Evolutionary conservation across 1,140 invertebrate genomes (phyloP).

Genomic region (Samia ricini): DNA sequence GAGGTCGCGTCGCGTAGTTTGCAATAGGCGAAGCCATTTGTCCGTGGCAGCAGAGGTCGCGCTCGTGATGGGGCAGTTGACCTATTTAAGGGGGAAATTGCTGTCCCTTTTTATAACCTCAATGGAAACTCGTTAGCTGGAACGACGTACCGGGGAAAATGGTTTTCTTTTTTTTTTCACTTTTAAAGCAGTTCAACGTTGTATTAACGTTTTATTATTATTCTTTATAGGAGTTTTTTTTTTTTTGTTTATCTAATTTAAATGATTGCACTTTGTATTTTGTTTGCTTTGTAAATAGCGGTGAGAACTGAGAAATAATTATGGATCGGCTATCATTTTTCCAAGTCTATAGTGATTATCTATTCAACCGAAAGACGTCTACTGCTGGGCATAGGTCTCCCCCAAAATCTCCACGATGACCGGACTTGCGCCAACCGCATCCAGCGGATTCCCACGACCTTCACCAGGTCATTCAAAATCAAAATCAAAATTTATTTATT

Average conservation of each 20-base stretch:
- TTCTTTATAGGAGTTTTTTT: background rate
- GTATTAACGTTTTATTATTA: background rate
- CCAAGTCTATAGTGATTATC: too few species aligned
- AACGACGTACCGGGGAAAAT: conserved; percentile 11
- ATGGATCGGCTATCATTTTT: too few species aligned
- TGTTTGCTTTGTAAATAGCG: too few species aligned
- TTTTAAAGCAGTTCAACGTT: background rate
- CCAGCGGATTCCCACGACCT: too few species aligned
- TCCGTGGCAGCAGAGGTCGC: conserved; percentile 23
- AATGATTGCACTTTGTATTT: background rate
- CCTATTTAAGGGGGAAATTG: conserved; percentile 33
- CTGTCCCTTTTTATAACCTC: conserved; percentile 36
- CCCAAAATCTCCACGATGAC: too few species aligned
- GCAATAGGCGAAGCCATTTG: conserved; percentile 43
- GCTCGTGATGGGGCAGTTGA: conserved; percentile 32
- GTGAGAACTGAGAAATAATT: too few species aligned
- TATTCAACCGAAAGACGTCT: too few species aligned
- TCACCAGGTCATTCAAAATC: too few species aligned
- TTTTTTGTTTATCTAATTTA: background rate
- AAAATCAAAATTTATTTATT: too few species aligned
- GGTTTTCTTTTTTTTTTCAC: background rate
- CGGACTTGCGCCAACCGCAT: too few species aligned
- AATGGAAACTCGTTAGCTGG: conserved; percentile 44
- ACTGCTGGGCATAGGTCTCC: too few species aligned
- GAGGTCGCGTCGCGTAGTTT: conserved; percentile 12